phyloP scores from a whole-genome alignment of 2,888 invertebrate species.

The Drosophila suboccidentalis region DNA sequence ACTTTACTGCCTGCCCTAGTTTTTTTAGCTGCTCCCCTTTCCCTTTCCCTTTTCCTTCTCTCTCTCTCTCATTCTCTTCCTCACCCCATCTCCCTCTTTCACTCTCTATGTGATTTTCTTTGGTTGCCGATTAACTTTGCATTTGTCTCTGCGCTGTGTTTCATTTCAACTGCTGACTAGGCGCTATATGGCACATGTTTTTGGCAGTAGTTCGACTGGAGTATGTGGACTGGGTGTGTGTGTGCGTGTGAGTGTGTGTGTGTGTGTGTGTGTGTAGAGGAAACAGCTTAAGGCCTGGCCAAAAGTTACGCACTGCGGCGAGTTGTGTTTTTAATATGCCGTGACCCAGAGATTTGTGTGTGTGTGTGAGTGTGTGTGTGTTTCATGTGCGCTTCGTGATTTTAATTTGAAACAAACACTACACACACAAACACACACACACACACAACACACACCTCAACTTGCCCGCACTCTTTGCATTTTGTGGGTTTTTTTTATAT shows the following conservation, averaged over 20 bases:
- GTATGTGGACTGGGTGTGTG: constrained; percentile 1
- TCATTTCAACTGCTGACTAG: constrained; percentile 59
- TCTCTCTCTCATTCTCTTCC: neutral
- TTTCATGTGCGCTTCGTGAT: constrained; percentile 76
- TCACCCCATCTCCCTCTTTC: neutral
- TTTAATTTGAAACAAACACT: constrained; percentile 78
- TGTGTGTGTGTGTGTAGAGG: constrained; percentile 27
- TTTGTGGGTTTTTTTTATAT: constrained; percentile 25
- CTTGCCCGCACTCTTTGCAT: constrained; percentile 12
- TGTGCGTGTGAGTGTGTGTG: constrained; percentile 21
- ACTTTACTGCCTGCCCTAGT: constrained; percentile 19
- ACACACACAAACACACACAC: constrained; percentile 19
- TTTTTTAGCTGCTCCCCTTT: neutral
- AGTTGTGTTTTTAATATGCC: constrained; percentile 68
- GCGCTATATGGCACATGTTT: constrained; percentile 52
- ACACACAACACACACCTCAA: constrained; percentile 38
- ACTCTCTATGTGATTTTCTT: constrained; percentile 5
- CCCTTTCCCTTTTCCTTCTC: neutral
- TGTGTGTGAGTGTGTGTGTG: constrained; percentile 23
- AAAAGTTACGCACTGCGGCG: constrained; percentile 80
- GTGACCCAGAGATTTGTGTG: constrained; percentile 57
- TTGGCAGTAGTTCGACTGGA: constrained; percentile 41
- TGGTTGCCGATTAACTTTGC: constrained; percentile 57
- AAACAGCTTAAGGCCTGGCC: constrained; percentile 53
- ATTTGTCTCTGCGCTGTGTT: constrained; percentile 44